These are phyloP conservation scores for Aphelinus certus DNA, from an alignment of 1,140 invertebrate species.

Conservation along the genomic window DNA sequence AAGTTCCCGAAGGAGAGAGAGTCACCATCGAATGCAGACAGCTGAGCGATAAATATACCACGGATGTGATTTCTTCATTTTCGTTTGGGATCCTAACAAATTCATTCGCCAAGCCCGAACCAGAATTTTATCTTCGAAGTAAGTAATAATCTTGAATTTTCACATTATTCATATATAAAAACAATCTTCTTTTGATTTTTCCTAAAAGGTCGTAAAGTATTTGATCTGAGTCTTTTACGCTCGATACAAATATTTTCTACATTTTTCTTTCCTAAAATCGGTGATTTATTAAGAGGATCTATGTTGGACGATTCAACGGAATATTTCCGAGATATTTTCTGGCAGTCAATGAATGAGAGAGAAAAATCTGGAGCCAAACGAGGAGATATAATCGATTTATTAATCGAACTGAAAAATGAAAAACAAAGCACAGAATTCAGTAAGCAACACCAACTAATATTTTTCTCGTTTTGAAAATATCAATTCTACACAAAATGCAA, in stretches of 20 bases:
- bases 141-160: slow-evolving; percentile 36
- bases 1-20: slow-evolving; percentile 53
- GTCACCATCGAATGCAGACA: slow-evolving; percentile 44
- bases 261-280: slow-evolving; percentile 3
- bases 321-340: slow-evolving; percentile 53
- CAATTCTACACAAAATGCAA: too few relatives aligned
- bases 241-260: background rate
- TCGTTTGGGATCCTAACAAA: slow-evolving; percentile 65
- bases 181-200: slow-evolving; percentile 51
- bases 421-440: slow-evolving; percentile 52
- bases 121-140: slow-evolving; percentile 54
- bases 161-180: slow-evolving; percentile 49
- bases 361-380: slow-evolving; percentile 50
- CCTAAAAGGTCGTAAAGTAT: background rate
- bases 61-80: slow-evolving; percentile 67
- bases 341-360: slow-evolving; percentile 52
- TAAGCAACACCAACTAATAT: slow-evolving; percentile 38
- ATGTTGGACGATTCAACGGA: slow-evolving; percentile 37
- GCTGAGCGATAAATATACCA: slow-evolving; percentile 63
- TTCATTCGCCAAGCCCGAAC: slow-evolving; percentile 54
- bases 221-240: background rate
- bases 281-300: background rate
- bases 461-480: too few relatives aligned
- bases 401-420: slow-evolving; percentile 54
- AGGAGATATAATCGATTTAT: slow-evolving; percentile 58